Percentiles rank a stretch among this genome's conserved stretches.
phyloP scores from a whole-genome alignment of 2,888 invertebrate genomes.

The Chouioia cunea region DNA sequence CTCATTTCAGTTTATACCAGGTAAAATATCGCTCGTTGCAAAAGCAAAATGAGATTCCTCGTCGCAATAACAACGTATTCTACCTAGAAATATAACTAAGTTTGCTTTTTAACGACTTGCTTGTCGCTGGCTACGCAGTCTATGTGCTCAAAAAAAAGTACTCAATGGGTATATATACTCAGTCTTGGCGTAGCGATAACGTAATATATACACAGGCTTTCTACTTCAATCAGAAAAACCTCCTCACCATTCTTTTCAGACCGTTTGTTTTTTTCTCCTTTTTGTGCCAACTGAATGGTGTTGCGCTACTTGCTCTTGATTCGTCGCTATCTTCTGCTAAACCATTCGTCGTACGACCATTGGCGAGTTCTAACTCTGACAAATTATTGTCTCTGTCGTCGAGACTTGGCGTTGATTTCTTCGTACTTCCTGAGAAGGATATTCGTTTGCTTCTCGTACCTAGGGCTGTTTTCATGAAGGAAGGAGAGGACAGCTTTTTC shows the following conservation, averaged over 20 bases:
- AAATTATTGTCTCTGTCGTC: slow-evolving; percentile 7
- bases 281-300: slow-evolving; percentile 59
- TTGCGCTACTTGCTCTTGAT: slow-evolving; percentile 56
- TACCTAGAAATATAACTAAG: neutral
- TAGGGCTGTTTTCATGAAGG: slow-evolving; percentile 69
- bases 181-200: slow-evolving; percentile 40
- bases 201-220: slow-evolving; percentile 42
- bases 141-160: slow-evolving; percentile 36
- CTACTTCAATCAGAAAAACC: slow-evolving; percentile 78
- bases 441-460: slow-evolving; percentile 65
- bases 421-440: slow-evolving; percentile 47
- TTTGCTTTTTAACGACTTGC: neutral
- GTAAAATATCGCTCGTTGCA: slow-evolving; percentile 6
- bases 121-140: slow-evolving; percentile 38
- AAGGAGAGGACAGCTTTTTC: slow-evolving; percentile 60
- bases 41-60: slow-evolving; percentile 22
- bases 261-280: slow-evolving; percentile 77
- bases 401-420: slow-evolving; percentile 28
- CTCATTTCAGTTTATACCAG: slow-evolving; percentile 24
- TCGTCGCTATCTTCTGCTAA: slow-evolving; percentile 60
- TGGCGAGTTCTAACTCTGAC: slow-evolving; percentile 48
- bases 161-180: slow-evolving; percentile 32
- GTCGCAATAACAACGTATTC: neutral
- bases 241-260: slow-evolving; percentile 82
- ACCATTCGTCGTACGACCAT: slow-evolving; percentile 51